These are phyloP conservation scores for Neodiprion fabricii DNA, from an alignment of 1,140 invertebrate species.

Conservation along the genomic window DNA sequence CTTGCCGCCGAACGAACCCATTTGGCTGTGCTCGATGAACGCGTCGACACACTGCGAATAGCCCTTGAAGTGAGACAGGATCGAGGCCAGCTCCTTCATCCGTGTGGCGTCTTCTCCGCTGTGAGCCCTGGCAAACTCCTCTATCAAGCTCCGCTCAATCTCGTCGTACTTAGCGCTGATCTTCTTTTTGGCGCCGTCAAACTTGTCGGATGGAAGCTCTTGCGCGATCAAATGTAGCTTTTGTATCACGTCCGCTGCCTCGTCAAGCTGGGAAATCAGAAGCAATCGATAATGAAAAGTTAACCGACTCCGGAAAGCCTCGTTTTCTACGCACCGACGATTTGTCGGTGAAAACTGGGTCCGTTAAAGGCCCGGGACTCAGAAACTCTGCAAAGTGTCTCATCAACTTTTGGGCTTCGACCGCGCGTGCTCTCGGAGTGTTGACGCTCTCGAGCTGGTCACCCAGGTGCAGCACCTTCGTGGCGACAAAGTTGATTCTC, in stretches of 20 bases:
- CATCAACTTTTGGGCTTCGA: constrained; percentile 94
- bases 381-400: constrained; percentile 94
- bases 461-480: constrained; percentile 96
- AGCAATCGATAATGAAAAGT: constrained; percentile 24
- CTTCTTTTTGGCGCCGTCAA: constrained; percentile 88
- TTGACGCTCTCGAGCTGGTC: constrained; percentile 98
- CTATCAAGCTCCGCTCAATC: constrained; percentile 91
- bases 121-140: constrained; percentile 92
- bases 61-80: constrained; percentile 94
- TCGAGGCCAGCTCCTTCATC: constrained; percentile 93
- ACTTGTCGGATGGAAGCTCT: constrained; percentile 87
- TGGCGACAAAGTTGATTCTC: constrained; percentile 95
- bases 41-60: constrained; percentile 96
- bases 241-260: constrained; percentile 98
- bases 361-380: constrained; percentile 82
- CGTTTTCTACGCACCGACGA: constrained; percentile 66
- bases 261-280: constrained; percentile 74
- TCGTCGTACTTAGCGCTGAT: constrained; percentile 95
- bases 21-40: constrained; percentile 96
- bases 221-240: constrained; percentile 96
- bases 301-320: constrained; percentile 31
- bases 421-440: constrained; percentile 89
- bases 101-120: constrained; percentile 80
- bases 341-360: constrained; percentile 88
- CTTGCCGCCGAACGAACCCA: constrained; percentile 77